phyloP scores from a whole-genome alignment of 2,797 vertebrate genomes.

The Peromyscus aztecus region DNA sequence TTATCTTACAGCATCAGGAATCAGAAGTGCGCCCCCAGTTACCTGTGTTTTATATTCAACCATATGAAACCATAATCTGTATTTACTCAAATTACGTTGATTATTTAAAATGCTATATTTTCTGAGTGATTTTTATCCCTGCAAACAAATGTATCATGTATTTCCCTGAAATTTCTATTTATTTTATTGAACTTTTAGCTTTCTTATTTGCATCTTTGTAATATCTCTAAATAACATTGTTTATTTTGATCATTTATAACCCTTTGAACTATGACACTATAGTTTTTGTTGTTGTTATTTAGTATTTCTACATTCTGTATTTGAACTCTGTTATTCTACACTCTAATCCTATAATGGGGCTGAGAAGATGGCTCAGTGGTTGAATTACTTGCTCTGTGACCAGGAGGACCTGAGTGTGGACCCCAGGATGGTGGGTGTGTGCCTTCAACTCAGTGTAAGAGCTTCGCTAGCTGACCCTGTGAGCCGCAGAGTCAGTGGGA shows the following conservation, averaged over 20 bases:
- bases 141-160: neutral
- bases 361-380: neutral
- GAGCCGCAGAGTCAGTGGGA: neutral
- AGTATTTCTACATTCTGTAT: neutral
- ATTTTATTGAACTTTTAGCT: neutral
- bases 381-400: too few species aligned
- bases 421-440: neutral
- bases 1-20: neutral
- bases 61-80: neutral
- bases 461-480: neutral
- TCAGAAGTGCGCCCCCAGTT: too few species aligned
- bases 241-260: neutral
- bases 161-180: conserved; percentile 9
- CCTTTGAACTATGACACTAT: conserved; percentile 6
- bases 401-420: neutral
- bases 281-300: neutral
- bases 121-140: neutral
- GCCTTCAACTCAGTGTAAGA: neutral
- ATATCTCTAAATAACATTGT: neutral
- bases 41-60: neutral
- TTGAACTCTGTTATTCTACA: neutral
- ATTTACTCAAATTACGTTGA: neutral
- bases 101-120: neutral
- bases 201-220: neutral
- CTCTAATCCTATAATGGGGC: neutral